phyloP scores from a whole-genome alignment of 92 coral and sea anemone genomes.

The Phenganax stokvisi region DNA sequence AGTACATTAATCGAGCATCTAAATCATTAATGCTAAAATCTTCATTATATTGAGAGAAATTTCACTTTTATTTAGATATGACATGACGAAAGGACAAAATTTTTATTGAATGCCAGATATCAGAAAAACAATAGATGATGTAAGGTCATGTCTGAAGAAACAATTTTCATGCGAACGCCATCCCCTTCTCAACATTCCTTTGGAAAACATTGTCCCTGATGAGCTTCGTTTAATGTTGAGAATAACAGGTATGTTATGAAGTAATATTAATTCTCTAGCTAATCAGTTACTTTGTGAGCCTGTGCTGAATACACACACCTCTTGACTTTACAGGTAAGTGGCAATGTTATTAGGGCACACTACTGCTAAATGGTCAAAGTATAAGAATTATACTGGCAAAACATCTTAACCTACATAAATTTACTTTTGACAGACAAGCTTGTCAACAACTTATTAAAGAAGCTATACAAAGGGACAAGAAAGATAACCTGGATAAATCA shows the following conservation, averaged over 20 bases:
- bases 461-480: constrained; percentile 46
- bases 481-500: constrained; percentile 49
- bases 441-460: constrained; percentile 42
- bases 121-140: constrained; percentile 7
- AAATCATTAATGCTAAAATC: neutral
- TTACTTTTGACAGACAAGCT: constrained; percentile 38
- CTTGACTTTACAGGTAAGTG: neutral
- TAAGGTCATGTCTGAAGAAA: neutral
- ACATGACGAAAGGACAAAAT: neutral
- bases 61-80: neutral
- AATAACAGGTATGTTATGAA: neutral
- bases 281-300: neutral
- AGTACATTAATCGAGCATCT: neutral
- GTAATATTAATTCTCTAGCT: constrained; percentile 19
- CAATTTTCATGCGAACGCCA: constrained; percentile 15
- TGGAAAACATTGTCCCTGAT: constrained; percentile 16
- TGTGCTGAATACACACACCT: neutral
- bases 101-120: neutral
- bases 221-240: neutral
- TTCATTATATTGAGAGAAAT: neutral
- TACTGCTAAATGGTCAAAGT: neutral
- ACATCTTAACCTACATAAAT: neutral
- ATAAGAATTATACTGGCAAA: neutral
- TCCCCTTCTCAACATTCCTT: constrained; percentile 5
- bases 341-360: neutral